phyloP scores from a whole-genome alignment of 2,888 invertebrate species.

The Lycocerus yunnanus region DNA sequence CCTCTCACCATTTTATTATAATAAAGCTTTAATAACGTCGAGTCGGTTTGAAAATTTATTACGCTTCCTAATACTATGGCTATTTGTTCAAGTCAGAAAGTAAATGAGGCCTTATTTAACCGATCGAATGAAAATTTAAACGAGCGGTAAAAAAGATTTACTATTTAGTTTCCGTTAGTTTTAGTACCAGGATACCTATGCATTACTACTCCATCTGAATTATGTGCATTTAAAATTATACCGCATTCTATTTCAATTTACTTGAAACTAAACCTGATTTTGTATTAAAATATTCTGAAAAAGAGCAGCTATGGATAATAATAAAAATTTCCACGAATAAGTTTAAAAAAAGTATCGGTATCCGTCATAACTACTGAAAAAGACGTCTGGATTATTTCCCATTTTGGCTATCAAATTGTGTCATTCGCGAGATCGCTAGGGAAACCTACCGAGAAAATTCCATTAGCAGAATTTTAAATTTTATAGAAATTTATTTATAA shows the following conservation, averaged over 20 bases:
- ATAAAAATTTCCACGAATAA: no score
- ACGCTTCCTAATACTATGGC: not conserved
- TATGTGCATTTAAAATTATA: not conserved
- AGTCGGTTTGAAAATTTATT: not conserved
- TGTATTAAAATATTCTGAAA: not conserved
- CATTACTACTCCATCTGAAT: no score
- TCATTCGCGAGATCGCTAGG: not conserved
- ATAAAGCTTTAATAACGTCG: not conserved
- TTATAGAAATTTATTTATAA: not conserved
- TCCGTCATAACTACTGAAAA: no score
- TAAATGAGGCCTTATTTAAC: not conserved
- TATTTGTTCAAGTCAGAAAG: not conserved
- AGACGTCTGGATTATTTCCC: not conserved
- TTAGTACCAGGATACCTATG: no score
- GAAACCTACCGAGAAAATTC: not conserved
- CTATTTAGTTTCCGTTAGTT: not conserved
- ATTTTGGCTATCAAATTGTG: not conserved
- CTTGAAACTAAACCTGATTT: not conserved
- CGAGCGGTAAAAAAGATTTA: not conserved
- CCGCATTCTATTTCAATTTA: not conserved
- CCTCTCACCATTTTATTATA: not conserved
- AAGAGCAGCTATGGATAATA: no score
- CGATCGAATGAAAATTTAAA: not conserved
- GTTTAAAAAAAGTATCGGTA: no score
- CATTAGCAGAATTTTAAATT: not conserved